Evolutionary conservation across 37 sponge, comb jelly and placozoan species (phyloP).

Genomic region (Sycon ciliatum): DNA sequence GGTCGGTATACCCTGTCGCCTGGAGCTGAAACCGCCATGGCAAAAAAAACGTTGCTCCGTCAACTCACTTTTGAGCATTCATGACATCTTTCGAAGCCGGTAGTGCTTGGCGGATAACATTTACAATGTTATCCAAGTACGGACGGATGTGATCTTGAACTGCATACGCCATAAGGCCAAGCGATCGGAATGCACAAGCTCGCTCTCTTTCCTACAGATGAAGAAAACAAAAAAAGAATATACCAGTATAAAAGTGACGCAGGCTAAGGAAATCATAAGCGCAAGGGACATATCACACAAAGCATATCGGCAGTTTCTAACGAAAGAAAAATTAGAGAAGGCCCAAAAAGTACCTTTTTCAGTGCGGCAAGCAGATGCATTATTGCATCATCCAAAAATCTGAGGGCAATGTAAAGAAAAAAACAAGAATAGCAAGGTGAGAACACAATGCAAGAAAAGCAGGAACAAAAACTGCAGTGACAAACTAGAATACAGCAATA

Average conservation of each 20-base stretch:
- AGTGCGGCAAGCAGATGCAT: conserved; percentile 50
- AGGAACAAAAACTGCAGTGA: too few relatives aligned
- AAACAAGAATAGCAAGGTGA: too few relatives aligned
- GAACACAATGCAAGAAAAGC: too few relatives aligned
- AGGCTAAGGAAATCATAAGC: too few relatives aligned
- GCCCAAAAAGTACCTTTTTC: conserved; percentile 13
- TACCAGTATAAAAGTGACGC: too few relatives aligned
- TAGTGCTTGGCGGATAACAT: conserved; percentile 25
- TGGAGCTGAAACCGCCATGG: background rate
- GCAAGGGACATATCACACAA: too few relatives aligned
- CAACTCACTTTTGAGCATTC: background rate
- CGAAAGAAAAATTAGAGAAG: background rate
- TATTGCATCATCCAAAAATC: conserved; percentile 58
- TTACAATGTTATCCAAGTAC: conserved; percentile 35
- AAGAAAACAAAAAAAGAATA: background rate
- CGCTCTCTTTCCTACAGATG: conserved; percentile 45
- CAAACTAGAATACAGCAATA: too few relatives aligned
- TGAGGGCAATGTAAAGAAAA: too few relatives aligned
- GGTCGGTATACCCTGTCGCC: too few relatives aligned
- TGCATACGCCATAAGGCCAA: conserved; percentile 69
- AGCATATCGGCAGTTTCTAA: too few relatives aligned
- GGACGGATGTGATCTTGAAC: conserved; percentile 56
- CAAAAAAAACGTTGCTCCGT: background rate
- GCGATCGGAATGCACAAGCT: conserved; percentile 57
- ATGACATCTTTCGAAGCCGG: conserved; percentile 21